Base-by-base conservation (phyloP, 2,797 vertebrate species). In the Myripristis jacobus region DNA sequence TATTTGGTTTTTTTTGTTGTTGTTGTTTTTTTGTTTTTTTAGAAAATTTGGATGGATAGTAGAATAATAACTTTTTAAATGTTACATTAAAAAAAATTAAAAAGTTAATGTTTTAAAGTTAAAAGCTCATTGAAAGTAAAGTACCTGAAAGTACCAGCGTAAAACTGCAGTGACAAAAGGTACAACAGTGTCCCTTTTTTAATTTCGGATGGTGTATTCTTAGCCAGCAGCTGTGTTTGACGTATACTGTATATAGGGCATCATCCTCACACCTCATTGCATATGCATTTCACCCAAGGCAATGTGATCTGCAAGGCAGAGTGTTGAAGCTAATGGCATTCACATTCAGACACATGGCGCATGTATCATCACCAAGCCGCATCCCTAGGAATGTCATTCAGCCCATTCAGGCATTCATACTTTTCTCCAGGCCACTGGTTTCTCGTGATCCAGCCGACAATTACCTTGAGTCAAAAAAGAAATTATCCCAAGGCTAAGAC, bases 351-450 rank as follows among this genome's bases (percentile, higher is more conserved):
- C 53, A 46, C 56, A 11, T 2, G 48, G 60, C 29, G 16, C 41
- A 1, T 12, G 3, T 19, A 41, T 64, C 70, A 34, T 81, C 62
- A 54, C 53, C 60, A 63, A 66, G 58, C 60, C 68, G 22, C 68
- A 43, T 65, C 34, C 53, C 1, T 41, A 34, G n/a, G 48, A 75
- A 84, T 78, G 73, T 82, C 76, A 56, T 18, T 31, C 44, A 61
- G 21, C 36, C 73, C 46, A 1, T 1, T 70, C 50, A 61, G 65
- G 27, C 25, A 29, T 66, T 66, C 16, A 13, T 36, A 62, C 60
- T 48, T 66, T 57, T 13, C 59, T 77, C 27, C n/a, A 60, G 41
- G 0, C 70, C 65, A 1, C 61, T 47, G 74, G 8, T 70, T 82
- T n/a, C 24, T 41, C 2, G 38, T 60, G 55, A 80, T 71, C 56